These are phyloP conservation scores for Siniperca obscura DNA, from an alignment of 2,797 vertebrate genomes.

Conservation along the genomic window DNA sequence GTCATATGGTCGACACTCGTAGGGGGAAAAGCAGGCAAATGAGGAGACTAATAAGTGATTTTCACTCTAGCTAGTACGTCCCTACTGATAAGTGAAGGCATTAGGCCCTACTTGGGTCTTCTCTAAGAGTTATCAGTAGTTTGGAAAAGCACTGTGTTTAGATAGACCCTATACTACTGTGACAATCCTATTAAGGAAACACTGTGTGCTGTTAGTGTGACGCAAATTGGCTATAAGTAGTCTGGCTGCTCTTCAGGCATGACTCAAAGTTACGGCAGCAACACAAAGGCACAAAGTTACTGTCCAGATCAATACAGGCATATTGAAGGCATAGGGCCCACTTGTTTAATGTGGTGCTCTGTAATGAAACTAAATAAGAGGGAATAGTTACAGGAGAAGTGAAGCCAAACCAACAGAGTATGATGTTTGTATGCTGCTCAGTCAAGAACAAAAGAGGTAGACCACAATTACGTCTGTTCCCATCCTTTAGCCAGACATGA, in stretches of 20 bases:
- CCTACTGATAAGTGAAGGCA: conserved; percentile 63
- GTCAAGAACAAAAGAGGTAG: conserved; percentile 61
- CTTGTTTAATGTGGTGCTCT: conserved; percentile 65
- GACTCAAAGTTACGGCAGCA: conserved; percentile 84
- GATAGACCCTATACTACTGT: conserved; percentile 71
- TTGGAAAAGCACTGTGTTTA: conserved; percentile 72
- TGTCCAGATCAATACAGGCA: conserved; percentile 76
- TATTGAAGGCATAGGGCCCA: conserved; percentile 62
- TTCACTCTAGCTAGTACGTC: conserved; percentile 47
- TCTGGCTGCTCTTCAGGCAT: conserved; percentile 80
- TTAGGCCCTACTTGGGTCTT: conserved; percentile 57
- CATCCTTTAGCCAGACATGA: conserved; percentile 55
- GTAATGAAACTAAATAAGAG: conserved; percentile 63
- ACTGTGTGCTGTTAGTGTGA: conserved; percentile 78
- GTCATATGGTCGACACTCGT: conserved; percentile 57
- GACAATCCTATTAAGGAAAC: conserved; percentile 85
- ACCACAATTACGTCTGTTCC: conserved; percentile 57
- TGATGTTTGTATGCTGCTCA: conserved; percentile 36
- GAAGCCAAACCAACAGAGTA: conserved; percentile 20
- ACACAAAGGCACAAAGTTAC: conserved; percentile 74
- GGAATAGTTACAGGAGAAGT: conserved; percentile 38
- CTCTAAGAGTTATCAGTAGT: conserved; percentile 74
- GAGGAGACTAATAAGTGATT: conserved; percentile 59
- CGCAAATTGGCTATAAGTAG: conserved; percentile 83
- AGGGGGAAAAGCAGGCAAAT: conserved; percentile 45